Evolutionary conservation across 2,888 invertebrate species (phyloP), one percentile per base, ranked within the genome.

Genomic region (Lasioglossum zephyrum): DNA sequence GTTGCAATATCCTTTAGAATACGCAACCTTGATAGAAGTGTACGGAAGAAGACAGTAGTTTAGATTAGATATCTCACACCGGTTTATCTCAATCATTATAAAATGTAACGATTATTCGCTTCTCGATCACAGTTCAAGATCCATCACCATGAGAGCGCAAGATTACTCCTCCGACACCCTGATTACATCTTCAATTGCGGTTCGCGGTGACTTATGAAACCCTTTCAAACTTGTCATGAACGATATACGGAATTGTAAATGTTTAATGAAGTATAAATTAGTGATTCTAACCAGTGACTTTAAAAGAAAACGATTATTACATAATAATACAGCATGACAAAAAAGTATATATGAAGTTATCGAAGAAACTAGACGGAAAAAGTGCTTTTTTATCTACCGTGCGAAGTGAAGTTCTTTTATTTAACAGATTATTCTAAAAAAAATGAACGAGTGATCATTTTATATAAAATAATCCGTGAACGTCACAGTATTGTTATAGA

Each of bases 61-160:
- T 18, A 53, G 84, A 85, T 85, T 82, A 85, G 84, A 85, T 82
- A 82, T 82, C 79, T 82, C 79, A 9, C 70, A 13, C 6, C 13
- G 6, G 0, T 11, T 53, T 69, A 63, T 1, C 26, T 26, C 16
- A 22, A 1, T 75, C 82, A 31, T 22, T 60, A n/a, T 63, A 26
- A 53, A 63, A 44, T 70, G 16, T 66, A 75, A 73, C 57, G 26
- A 39, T 18, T 47, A 41, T 57, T 44, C 49, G 26, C 36, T 75
- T 11, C 26, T 18, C 16, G 9, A 6, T 9, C 26, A 5, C 41
- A 49, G 31, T 70, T 75, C 18, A 6, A 16, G 18, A 63, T n/a
- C 41, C 36, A 36, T 47, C n/a, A 66, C 22, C 16, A 8, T 47
- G 13, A 60, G 6, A 16, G 13, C 18, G 0, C 31, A 36, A 36